phyloP scores from a whole-genome alignment of 1,140 invertebrate species.

The Conopomorpha cramerella region DNA sequence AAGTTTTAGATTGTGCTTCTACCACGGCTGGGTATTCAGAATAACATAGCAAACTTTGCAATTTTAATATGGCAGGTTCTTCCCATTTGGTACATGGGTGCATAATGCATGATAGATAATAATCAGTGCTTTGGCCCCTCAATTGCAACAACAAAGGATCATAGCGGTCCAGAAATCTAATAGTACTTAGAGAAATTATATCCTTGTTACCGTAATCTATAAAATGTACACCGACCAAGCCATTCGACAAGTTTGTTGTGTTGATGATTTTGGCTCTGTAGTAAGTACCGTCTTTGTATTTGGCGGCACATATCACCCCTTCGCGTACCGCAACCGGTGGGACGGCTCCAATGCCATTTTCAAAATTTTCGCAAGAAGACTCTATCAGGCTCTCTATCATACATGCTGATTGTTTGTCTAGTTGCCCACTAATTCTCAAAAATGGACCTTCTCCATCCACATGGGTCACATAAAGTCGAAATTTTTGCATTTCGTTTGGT shows the following conservation, averaged over 20 bases:
- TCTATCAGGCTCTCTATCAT: slow-evolving; percentile 62
- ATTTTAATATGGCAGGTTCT: slow-evolving; percentile 43
- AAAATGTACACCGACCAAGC: slow-evolving; percentile 65
- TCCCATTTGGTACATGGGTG: slow-evolving; percentile 56
- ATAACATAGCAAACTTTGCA: slow-evolving; percentile 55
- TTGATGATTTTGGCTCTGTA: slow-evolving; percentile 65
- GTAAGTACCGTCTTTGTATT: slow-evolving; percentile 67
- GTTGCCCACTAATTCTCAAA: slow-evolving; percentile 71
- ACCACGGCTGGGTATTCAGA: slow-evolving; percentile 47
- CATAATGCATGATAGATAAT: slow-evolving; percentile 60
- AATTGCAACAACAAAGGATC: slow-evolving; percentile 54
- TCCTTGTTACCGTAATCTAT: slow-evolving; percentile 74
- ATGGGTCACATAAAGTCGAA: slow-evolving; percentile 65
- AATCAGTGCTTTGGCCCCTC: slow-evolving; percentile 62
- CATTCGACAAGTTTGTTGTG: slow-evolving; percentile 37
- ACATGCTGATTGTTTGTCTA: slow-evolving; percentile 60
- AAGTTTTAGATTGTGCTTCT: slow-evolving; percentile 28
- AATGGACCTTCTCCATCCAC: slow-evolving; percentile 67
- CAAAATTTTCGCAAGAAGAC: slow-evolving; percentile 46
- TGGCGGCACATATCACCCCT: slow-evolving; percentile 66
- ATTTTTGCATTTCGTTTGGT: slow-evolving; percentile 24
- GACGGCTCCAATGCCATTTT: slow-evolving; percentile 35
- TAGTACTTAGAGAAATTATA: slow-evolving; percentile 55
- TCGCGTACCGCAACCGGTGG: slow-evolving; percentile 37
- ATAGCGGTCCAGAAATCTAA: slow-evolving; percentile 60